Evolutionary conservation across 2,113 vertebrate genomes (phyloP).

Genomic region (Menidia beryllina): DNA sequence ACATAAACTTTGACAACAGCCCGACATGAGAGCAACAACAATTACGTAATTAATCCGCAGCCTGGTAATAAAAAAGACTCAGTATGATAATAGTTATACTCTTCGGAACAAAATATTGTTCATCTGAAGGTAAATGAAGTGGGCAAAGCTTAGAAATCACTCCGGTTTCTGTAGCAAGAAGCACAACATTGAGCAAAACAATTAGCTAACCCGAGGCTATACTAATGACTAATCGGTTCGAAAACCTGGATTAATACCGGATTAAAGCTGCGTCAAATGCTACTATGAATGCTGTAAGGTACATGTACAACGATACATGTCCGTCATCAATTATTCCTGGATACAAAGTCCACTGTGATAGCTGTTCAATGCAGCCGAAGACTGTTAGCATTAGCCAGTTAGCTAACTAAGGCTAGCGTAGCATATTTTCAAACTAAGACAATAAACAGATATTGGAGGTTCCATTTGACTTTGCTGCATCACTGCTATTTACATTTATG

Average conservation of each 20-base stretch:
- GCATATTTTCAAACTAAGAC: fast-evolving
- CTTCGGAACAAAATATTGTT: neutral
- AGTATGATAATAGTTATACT: neutral
- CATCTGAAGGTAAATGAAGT: neutral
- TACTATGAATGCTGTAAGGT: fast-evolving
- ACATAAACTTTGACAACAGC: neutral
- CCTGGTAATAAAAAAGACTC: neutral
- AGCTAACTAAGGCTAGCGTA: constrained; percentile 41
- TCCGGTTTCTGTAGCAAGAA: neutral
- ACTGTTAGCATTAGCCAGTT: neutral
- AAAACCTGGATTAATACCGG: neutral
- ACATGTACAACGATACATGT: fast-evolving
- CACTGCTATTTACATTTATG: fast-evolving
- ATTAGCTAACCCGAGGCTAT: neutral
- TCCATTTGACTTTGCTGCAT: fast-evolving
- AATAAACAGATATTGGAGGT: fast-evolving
- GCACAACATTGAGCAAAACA: neutral
- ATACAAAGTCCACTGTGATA: constrained; percentile 34
- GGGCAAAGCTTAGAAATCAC: neutral
- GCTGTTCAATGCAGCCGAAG: no score
- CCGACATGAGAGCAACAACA: no score
- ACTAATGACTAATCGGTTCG: neutral
- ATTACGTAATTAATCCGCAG: no score
- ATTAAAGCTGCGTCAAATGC: neutral
- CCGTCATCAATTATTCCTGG: fast-evolving